These are phyloP conservation scores for Lutjanus erythropterus DNA, from an alignment of 2,113 vertebrate species.

Conservation along the genomic window DNA sequence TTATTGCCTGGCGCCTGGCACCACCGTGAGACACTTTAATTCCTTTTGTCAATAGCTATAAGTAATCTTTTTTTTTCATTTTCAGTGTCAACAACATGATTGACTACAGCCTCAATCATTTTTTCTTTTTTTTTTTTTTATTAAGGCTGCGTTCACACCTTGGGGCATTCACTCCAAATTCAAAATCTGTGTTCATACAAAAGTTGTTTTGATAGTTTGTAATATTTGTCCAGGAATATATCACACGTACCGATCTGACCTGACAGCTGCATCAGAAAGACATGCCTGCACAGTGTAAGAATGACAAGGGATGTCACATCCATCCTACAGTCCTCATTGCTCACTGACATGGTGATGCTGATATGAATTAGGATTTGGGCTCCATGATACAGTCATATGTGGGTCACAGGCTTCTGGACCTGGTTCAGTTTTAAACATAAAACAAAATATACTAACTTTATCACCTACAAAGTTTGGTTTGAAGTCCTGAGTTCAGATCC, in stretches of 20 bases:
- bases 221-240: conserved; percentile 24
- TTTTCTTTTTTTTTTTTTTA: too few species aligned
- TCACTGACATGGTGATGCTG: conserved; percentile 44
- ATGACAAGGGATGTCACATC: conserved; percentile 56
- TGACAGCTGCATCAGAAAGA: conserved; percentile 60
- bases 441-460: background rate
- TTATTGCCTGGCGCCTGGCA: conserved; percentile 41
- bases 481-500: too few species aligned
- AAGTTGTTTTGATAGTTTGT: conserved; percentile 4
- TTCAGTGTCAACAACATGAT: background rate
- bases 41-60: conserved; percentile 43
- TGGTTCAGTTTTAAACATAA: background rate
- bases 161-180: background rate
- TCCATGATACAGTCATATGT: conserved; percentile 31
- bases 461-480: background rate
- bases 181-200: background rate
- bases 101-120: background rate
- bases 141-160: background rate
- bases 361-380: conserved; percentile 39
- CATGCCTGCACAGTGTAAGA: conserved; percentile 15
- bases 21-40: conserved; percentile 38
- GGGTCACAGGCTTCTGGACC: conserved; percentile 33
- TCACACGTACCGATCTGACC: conserved; percentile 38
- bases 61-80: background rate
- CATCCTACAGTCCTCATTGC: conserved; percentile 42